A percentile compares a stretch with the other conserved stretches of the same genome.
Evolutionary conservation across 2,888 invertebrate species (phyloP).

Genomic region (Ypsolopha sequella): DNA sequence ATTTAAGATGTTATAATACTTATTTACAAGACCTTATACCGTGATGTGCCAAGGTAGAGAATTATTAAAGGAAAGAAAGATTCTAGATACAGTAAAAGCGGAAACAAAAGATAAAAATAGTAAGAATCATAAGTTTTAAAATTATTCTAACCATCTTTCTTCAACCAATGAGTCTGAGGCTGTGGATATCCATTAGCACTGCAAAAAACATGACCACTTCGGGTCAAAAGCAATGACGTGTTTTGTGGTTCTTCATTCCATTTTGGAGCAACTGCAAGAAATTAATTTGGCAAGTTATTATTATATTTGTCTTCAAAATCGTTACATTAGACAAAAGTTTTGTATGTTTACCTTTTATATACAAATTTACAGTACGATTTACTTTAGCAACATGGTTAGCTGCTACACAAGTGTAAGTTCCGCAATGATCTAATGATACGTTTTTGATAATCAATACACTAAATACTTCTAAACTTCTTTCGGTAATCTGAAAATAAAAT

Average conservation of each 20-base stretch:
- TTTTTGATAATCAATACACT: conserved; percentile 80
- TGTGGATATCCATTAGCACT: conserved; percentile 86
- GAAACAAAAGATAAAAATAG: no score
- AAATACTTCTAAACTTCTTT: conserved; percentile 77
- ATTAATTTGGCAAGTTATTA: not conserved
- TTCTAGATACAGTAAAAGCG: no score
- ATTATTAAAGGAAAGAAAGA: no score
- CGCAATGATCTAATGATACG: conserved; percentile 78
- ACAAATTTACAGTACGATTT: conserved; percentile 76
- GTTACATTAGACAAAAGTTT: no score
- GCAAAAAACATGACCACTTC: conserved; percentile 80
- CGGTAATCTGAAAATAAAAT: conserved; percentile 64
- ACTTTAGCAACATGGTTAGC: conserved; percentile 80
- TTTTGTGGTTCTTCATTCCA: conserved; percentile 83
- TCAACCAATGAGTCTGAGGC: conserved; percentile 81
- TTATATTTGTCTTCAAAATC: not conserved
- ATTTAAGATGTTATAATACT: no score
- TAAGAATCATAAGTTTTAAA: no score
- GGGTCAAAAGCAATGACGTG: conserved; percentile 79
- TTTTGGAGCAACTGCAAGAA: conserved; percentile 79
- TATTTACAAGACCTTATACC: no score
- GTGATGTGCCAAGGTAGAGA: no score
- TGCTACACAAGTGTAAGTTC: conserved; percentile 80
- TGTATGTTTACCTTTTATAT: conserved; percentile 74
- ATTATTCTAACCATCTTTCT: conserved; percentile 73